A percentile compares a stretch with the other conserved stretches of the same genome.
phyloP scores from a whole-genome alignment of 2,888 invertebrate genomes.

The Eristalinus sepulchralis region DNA sequence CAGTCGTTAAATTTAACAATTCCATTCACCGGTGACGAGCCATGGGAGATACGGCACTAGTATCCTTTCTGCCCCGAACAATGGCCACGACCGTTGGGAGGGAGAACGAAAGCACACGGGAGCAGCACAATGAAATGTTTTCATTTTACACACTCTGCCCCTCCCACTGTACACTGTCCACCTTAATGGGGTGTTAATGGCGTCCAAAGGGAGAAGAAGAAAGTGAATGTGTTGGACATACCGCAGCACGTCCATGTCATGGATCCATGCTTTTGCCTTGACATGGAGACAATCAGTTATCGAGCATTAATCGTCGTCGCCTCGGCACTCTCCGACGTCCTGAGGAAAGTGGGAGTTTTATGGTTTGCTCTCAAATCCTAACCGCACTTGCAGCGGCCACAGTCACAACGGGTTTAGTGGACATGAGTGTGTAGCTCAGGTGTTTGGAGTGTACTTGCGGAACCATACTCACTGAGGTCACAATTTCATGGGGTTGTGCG shows the following conservation, averaged over 20 bases:
- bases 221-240: neutral
- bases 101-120: neutral
- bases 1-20: constrained; percentile 63
- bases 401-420: neutral
- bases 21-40: constrained; percentile 29
- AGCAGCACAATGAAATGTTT: constrained; percentile 25
- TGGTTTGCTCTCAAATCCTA: neutral
- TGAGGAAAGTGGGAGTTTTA: constrained; percentile 29
- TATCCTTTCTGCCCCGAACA: neutral
- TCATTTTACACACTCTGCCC: constrained; percentile 7
- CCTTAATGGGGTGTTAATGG: constrained; percentile 13
- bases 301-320: constrained; percentile 36
- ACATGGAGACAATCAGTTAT: constrained; percentile 10
- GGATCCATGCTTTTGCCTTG: neutral
- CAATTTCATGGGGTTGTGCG: neutral
- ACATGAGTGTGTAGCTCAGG: neutral
- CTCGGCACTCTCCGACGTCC: constrained; percentile 11
- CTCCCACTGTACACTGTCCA: neutral
- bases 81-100: neutral
- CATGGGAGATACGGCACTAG: neutral
- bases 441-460: neutral
- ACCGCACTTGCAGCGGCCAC: neutral
- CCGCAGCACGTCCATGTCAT: constrained; percentile 6
- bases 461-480: neutral
- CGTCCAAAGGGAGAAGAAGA: neutral